Evolutionary conservation across 1,140 invertebrate species (phyloP).

Genomic region (Ganaspis sp.): DNA sequence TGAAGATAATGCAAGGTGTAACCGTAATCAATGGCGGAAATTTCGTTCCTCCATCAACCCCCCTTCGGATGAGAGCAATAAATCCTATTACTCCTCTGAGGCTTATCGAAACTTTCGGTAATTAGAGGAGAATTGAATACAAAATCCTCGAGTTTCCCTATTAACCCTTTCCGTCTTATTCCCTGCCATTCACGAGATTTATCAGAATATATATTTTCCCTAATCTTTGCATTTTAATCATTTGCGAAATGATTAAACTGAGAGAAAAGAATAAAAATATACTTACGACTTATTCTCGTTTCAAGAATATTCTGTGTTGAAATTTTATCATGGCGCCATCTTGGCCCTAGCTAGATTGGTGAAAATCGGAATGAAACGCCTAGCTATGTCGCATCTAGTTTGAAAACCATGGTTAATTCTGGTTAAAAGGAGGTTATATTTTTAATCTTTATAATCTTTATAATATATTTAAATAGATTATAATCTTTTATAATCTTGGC

Average conservation of each 20-base stretch:
- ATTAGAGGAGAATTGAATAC: conserved; percentile 25
- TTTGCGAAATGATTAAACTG: neutral
- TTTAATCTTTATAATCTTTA: no score
- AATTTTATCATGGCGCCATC: no score
- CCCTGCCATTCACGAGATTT: neutral
- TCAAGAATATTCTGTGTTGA: no score
- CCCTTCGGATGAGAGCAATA: conserved; percentile 32
- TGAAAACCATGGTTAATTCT: no score
- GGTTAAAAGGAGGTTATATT: no score
- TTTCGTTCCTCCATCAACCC: conserved; percentile 47
- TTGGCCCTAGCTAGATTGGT: no score
- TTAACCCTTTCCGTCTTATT: neutral
- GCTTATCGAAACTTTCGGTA: conserved; percentile 28
- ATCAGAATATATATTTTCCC: neutral
- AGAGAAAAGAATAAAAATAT: no score
- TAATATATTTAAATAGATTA: no score
- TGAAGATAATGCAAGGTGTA: conserved; percentile 55
- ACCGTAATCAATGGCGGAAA: conserved; percentile 57
- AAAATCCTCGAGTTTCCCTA: conserved; percentile 16
- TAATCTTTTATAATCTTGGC: no score
- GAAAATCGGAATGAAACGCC: no score
- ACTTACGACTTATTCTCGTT: no score
- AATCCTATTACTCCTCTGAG: conserved; percentile 30
- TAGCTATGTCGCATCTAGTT: no score
- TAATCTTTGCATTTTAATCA: neutral